Base-by-base conservation (phyloP, 2,113 vertebrate species). In the Cettia cetti region DNA sequence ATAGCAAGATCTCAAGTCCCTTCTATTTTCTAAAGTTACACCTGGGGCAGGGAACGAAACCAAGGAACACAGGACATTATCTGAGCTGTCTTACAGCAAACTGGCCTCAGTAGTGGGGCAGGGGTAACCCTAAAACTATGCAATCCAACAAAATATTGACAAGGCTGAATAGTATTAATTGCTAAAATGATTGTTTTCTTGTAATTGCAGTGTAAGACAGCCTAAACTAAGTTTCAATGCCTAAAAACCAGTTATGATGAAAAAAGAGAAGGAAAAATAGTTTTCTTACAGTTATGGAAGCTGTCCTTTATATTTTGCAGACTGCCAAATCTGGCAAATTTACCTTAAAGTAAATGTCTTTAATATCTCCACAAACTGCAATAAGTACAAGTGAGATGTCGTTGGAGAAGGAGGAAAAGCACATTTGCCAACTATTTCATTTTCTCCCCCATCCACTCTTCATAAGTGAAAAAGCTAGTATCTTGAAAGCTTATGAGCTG, bases 401-500 rank as follows among this genome's bases (percentile, higher is more conserved):
- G 0, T 47, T 77, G 61, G 33, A 89, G 65, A 94, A 86, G 45
- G 53, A 76, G 53, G 78, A 92, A 95, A 96, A 92, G 39, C 50
- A 85, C 91, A 92, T 95, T 95, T 96, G 57, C 94, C 83, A 87
- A 65, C 83, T 69, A 89, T 91, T 97, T 93, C 70, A 84, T 96
- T 94, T 96, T 95, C 44, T 95, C 57, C 42, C 42, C 45, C 47
- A 80, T 91, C 81, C 57, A 80, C 70, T 87, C 76, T 72, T 94
- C 66, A 54, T 93, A 94, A 92, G 77, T 72, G 88, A 78, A 89
- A 93, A 95, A 90, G 74, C 78, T 93, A 94, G 80, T 94, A 94
- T 89, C 83, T 87, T 94, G 86, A 96, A 96, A 95, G 80, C 88
- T 91, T 93, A 95, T 90, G 86, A 94, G 86, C 83, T 92, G 86